phyloP scores from a whole-genome alignment of 2,113 vertebrate genomes.

The Pseudopipra pipra region DNA sequence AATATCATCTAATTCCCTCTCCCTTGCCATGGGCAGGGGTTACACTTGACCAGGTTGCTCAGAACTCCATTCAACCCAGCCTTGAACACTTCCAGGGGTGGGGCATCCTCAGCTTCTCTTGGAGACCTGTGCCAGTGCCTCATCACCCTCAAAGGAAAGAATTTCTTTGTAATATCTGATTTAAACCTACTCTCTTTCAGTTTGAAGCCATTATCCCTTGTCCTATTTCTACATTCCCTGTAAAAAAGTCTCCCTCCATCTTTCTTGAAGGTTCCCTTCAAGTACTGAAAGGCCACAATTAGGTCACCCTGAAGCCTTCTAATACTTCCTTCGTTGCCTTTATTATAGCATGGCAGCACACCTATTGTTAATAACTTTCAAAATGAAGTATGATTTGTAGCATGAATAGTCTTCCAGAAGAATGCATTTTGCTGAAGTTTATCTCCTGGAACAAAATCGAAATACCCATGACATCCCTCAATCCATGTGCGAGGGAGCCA shows the following conservation, averaged over 20 bases:
- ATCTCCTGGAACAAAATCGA: fast-evolving
- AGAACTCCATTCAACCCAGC: neutral
- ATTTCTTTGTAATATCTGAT: neutral
- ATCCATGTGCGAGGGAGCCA: conserved; percentile 3
- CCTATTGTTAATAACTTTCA: neutral
- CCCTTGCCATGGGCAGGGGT: neutral
- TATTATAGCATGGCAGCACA: neutral
- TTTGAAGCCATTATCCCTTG: neutral
- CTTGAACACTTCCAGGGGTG: neutral
- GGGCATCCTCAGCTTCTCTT: neutral
- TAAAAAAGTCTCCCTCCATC: neutral
- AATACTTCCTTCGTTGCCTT: neutral
- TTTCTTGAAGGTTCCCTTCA: neutral
- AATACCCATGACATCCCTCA: fast-evolving
- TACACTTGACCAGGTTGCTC: neutral
- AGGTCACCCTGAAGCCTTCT: neutral
- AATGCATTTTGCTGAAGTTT: neutral
- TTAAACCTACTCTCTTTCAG: neutral
- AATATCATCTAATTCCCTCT: fast-evolving
- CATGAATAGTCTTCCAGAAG: neutral
- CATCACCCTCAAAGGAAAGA: neutral
- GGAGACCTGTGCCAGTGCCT: neutral
- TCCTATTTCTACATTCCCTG: no score
- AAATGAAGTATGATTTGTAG: neutral
- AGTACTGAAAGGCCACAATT: neutral